Conservation (phyloP, 2,888 invertebrate genomes). For the Heliconius cydno region DNA sequence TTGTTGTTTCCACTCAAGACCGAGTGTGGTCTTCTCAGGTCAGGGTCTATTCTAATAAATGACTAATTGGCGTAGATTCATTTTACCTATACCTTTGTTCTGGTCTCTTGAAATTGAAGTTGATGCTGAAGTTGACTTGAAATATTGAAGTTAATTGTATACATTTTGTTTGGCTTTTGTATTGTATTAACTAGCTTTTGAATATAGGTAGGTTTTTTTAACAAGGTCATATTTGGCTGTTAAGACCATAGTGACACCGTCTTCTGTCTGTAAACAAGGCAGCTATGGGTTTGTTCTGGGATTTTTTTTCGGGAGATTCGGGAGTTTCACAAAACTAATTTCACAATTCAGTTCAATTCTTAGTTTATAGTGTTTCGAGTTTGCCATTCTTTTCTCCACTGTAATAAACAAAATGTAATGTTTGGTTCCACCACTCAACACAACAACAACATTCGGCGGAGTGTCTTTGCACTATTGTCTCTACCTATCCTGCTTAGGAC, state of each 20-base stretch:
- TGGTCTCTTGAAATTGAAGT: conserved; percentile 1
- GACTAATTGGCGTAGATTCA: conserved; percentile 21
- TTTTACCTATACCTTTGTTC: conserved; percentile 19
- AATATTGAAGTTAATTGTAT: conserved; percentile 16
- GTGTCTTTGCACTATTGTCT: no score
- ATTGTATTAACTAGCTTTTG: background rate
- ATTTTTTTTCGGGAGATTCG: no score
- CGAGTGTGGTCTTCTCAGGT: conserved; percentile 16
- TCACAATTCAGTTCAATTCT: no score
- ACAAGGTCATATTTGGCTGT: background rate
- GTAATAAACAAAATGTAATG: no score
- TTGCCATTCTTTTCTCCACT: no score
- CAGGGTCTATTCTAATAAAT: conserved; percentile 23
- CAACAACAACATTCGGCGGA: no score
- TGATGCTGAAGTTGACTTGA: background rate
- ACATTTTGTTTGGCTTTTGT: conserved; percentile 7
- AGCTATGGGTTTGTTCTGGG: no score
- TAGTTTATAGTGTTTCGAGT: no score
- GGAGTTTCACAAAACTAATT: no score
- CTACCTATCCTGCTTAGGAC: no score
- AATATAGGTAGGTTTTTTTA: background rate
- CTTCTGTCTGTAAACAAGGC: no score
- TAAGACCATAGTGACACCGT: background rate
- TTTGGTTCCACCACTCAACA: no score
- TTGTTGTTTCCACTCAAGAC: conserved; percentile 18